Conservation (phyloP, 2,888 invertebrate genomes). For the Ypsolopha sequella region DNA sequence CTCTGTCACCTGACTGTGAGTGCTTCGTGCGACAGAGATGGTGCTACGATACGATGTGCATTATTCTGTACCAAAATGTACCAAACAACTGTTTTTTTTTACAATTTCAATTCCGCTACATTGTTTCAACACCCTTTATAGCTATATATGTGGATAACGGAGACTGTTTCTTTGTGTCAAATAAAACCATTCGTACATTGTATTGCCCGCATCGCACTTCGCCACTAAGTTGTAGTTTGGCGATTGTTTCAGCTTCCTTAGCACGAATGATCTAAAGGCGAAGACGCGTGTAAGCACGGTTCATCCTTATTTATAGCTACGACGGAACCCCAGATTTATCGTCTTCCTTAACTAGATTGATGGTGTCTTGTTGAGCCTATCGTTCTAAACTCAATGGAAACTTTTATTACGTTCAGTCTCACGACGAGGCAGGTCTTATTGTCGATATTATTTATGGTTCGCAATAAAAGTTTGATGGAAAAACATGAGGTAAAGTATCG, state of each 20-base stretch:
- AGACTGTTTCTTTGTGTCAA: too few species aligned
- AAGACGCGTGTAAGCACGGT: slow-evolving; percentile 21
- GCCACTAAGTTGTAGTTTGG: slow-evolving; percentile 5
- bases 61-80: too few species aligned
- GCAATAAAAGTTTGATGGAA: neutral
- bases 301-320: slow-evolving; percentile 45
- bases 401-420: slow-evolving; percentile 24
- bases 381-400: slow-evolving; percentile 32
- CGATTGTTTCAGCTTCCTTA: slow-evolving; percentile 37
- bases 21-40: too few species aligned
- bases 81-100: too few species aligned
- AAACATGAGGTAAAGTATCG: too few species aligned
- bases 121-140: too few species aligned
- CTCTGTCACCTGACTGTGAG: too few species aligned
- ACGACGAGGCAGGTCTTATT: slow-evolving; percentile 18
- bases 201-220: too few species aligned
- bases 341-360: slow-evolving; percentile 43
- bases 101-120: too few species aligned
- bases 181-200: too few species aligned
- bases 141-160: too few species aligned
- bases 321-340: slow-evolving; percentile 51
- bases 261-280: slow-evolving; percentile 31
- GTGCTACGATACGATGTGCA: too few species aligned
- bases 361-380: slow-evolving; percentile 30
- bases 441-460: slow-evolving; percentile 28